Evolutionary conservation across 2,797 vertebrate species (phyloP), one percentile per base, ranked within the genome.

Genomic region (Pipistrellus kuhlii): DNA sequence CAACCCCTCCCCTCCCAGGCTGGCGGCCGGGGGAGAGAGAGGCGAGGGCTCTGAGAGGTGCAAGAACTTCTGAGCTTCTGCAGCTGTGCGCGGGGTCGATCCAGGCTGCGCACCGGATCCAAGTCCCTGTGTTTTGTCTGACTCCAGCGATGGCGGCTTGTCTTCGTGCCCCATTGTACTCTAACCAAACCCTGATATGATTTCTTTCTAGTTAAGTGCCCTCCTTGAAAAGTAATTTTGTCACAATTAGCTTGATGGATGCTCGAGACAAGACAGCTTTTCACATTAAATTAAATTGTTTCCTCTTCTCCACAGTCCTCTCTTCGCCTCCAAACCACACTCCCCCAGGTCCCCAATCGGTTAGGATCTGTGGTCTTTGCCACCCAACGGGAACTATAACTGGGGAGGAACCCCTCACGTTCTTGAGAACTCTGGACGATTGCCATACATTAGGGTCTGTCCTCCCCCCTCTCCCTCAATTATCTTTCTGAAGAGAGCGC

Each of bases 201-300:
- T 73, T 77, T 62, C 72, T 95, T 90, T 81, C 91, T 86, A 77
- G 77, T 88, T 94, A 96, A 94, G 85, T 51, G 77, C 10, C 23
- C 55, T 77, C 73, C 92, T 94, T 95, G 91, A 85, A 91, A 94
- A 96, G 94, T 90, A 93, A 97, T 95, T 96, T 71, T 94, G 77
- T 81, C 87, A 87, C 80, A 91, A 87, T 91, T 95, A 84, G 96
- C 91, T 93, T 96, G 95, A 76, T 32, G 78, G 73, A 92, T 76
- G 4, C 73, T 85, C 0, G 14, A 87, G 91, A 93, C 21, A 15
- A 0, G 5, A 87, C 71, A 85, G 89, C 75, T 71, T 96, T 94
- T 93, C 94, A 76, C 72, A 94, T 95, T 90, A 94, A 77, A 69
- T 92, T 83, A 89, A 94, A 94, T 92, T 87, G 78, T 88, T 92